phyloP scores from a whole-genome alignment of 1,140 invertebrate species.

The Rhynchophorus ferrugineus region DNA sequence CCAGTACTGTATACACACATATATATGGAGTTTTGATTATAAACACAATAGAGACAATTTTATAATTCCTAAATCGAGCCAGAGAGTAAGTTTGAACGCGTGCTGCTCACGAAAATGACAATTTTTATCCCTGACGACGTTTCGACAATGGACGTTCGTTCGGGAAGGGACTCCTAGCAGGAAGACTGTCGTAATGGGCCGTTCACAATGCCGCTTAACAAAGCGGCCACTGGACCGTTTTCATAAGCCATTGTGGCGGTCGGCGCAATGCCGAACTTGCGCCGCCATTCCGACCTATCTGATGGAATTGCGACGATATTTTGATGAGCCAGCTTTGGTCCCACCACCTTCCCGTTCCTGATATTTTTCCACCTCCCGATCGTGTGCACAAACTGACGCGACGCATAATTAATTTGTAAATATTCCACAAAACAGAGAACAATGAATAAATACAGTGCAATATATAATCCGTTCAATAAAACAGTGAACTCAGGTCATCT shows the following conservation, averaged over 20 bases:
- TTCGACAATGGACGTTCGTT: slow-evolving; percentile 35
- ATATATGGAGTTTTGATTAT: no score
- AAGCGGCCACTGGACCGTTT: slow-evolving; percentile 37
- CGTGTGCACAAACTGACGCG: no score
- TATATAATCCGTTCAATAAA: no score
- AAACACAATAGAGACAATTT: no score
- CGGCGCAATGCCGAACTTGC: slow-evolving; percentile 24
- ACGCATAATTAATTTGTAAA: no score
- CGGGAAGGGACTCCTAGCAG: slow-evolving; percentile 15
- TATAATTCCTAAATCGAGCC: no score
- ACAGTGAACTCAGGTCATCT: no score
- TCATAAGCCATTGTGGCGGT: slow-evolving; percentile 37
- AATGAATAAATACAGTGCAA: no score
- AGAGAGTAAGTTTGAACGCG: slow-evolving; percentile 35
- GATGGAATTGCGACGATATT: neutral
- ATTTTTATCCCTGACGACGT: slow-evolving; percentile 38
- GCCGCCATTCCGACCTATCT: neutral
- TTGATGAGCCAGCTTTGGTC: neutral
- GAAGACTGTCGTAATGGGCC: slow-evolving; percentile 36
- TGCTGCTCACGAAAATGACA: slow-evolving; percentile 32
- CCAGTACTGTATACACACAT: no score
- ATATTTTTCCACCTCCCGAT: no score
- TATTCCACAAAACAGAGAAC: no score
- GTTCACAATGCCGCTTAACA: slow-evolving; percentile 37
- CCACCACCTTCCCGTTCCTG: no score